phyloP scores from a whole-genome alignment of 2,113 vertebrate species.

The Oryzias celebensis region DNA sequence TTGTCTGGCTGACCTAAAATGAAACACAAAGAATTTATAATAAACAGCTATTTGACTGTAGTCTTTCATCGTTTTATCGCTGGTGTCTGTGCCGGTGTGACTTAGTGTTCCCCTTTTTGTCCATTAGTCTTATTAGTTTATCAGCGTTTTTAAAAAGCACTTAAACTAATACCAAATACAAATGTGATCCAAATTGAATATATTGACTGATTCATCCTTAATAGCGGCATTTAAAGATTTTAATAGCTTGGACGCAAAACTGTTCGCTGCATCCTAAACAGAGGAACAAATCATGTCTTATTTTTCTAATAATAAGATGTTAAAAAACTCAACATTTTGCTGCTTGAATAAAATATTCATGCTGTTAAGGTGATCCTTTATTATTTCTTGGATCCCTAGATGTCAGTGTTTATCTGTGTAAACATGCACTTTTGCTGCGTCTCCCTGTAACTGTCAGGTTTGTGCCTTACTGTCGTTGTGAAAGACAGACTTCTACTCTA shows the following conservation, averaged over 20 bases:
- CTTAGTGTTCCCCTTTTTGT: background rate
- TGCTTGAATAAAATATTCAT: no score
- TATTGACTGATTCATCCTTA: background rate
- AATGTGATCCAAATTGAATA: background rate
- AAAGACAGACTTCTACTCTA: slow-evolving; percentile 40
- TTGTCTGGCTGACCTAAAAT: slow-evolving; percentile 15
- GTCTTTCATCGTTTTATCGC: background rate
- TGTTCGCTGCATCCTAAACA: background rate
- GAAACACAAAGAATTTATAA: background rate
- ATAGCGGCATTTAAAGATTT: background rate
- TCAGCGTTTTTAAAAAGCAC: background rate
- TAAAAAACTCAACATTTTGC: no score
- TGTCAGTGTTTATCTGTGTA: background rate
- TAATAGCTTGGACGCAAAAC: background rate
- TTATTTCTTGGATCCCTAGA: slow-evolving; percentile 6
- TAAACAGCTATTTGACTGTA: background rate
- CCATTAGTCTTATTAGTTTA: slow-evolving; percentile 1
- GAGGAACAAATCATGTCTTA: background rate
- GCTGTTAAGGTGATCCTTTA: no score
- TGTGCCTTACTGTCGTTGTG: background rate
- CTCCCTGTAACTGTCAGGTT: no score
- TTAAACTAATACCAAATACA: background rate
- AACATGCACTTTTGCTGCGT: no score
- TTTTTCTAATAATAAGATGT: background rate
- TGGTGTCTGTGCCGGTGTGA: background rate